Base-by-base conservation (phyloP, 2,797 vertebrate species). In the Crypturellus tataupa region DNA sequence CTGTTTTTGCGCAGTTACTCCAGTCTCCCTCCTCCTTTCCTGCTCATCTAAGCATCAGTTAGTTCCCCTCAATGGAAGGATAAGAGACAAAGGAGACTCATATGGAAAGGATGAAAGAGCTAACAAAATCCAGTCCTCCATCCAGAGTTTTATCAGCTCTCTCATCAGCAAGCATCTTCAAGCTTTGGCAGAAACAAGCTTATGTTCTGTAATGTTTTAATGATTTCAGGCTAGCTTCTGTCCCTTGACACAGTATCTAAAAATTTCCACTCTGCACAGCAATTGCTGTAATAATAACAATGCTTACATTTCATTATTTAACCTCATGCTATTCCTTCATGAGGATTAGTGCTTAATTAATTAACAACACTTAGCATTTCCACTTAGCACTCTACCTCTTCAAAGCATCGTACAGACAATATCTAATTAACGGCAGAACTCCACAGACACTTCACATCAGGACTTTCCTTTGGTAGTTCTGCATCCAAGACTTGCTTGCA, bases 271-370 rank as follows among this genome's bases (percentile, higher is more conserved):
- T 94, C 80, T 62, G 73, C 92, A 89, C 58, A 90, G 87, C 91
- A 96, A 96, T 92, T 95, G 71, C 89, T 85, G 56, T 85, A 95
- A 93, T 85, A 97, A 96, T 90, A 94, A 96, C 91, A 94, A 94
- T 96, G 94, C 94, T 96, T 96, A 94, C 9, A 89, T 91, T 94
- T 90, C 95, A 94, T 96, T 96, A 96, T 94, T 90, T 96, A 97
- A 93, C 94, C 91, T 96, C 95, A 94, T 91, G 94, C 80, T 94
- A 94, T 96, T 96, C 5, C 40, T 94, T 91, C 91, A 83, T 75
- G 91, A 96, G 62, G 56, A 79, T 93, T 96, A 94, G 73, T 60
- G 92, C 85, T 90, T 94, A 96, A 97, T 97, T 96, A 97, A 94
- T 96, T 97, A 96, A 80, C 82, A 96, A 94, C 94, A 97, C 95